A percentile compares a stretch with the other conserved stretches of the same genome.
Conservation (phyloP, 2,888 invertebrate genomes). For the Oligia strigilis region DNA sequence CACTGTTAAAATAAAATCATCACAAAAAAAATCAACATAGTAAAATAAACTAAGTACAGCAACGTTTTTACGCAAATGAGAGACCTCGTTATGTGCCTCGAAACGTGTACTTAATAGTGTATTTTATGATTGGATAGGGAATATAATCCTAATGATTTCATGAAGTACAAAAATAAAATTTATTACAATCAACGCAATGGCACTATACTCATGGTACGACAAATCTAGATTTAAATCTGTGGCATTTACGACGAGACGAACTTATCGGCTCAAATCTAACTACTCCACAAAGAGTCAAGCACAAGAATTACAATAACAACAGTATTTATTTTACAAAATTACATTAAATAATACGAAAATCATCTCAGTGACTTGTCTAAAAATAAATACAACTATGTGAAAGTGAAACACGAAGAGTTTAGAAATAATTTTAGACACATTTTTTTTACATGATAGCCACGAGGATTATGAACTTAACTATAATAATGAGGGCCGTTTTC, state of each 20-base stretch:
- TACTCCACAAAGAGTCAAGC: constrained; percentile 43
- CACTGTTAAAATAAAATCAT: constrained; percentile 38
- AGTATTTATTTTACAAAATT: constrained; percentile 50
- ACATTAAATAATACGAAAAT: constrained; percentile 48
- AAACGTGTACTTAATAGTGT: constrained; percentile 47
- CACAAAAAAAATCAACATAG: constrained; percentile 44
- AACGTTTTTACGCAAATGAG: constrained; percentile 39
- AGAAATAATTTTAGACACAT: constrained; percentile 39
- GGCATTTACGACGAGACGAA: constrained; percentile 14
- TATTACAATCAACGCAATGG: constrained; percentile 75
- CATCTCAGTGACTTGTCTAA: constrained; percentile 50
- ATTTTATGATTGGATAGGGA: constrained; percentile 57
- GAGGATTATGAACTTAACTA: constrained; percentile 57
- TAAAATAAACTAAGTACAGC: constrained; percentile 58
- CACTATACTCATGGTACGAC: constrained; percentile 64
- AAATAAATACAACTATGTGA: constrained; percentile 57
- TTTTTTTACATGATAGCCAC: constrained; percentile 58
- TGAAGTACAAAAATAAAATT: constrained; percentile 76
- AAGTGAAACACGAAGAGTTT: constrained; percentile 63
- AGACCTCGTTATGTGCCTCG: constrained; percentile 37
- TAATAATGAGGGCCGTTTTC: constrained; percentile 33
- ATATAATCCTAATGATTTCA: constrained; percentile 70
- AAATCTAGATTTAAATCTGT: constrained; percentile 38
- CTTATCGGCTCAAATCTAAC: constrained; percentile 12
- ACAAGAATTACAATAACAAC: constrained; percentile 47